These are phyloP conservation scores for zebrafish (Danio rerio) DNA, from an alignment of 2,113 vertebrate species.

Conservation along the genomic window GRCz12tu NC_133193.1:42939501-42940000, in stretches of 20 bases:
- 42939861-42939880: slow-evolving; percentile 10
- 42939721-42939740: neutral
- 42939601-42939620: slow-evolving; percentile 14
- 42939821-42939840: neutral
- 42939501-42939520: neutral
- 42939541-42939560: neutral
- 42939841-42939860: neutral
- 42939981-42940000: no score
- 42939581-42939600: slow-evolving; percentile 2
- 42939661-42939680: neutral
- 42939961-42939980: no score
- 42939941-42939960: neutral
- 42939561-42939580: neutral
- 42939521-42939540: neutral
- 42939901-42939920: neutral
- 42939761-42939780: slow-evolving; percentile 36
- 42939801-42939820: neutral
- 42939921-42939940: neutral
- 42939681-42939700: neutral
- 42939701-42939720: neutral
- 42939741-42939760: slow-evolving; percentile 20
- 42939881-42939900: neutral
- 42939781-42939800: slow-evolving; percentile 4
- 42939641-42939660: slow-evolving; percentile 28
- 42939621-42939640: slow-evolving; percentile 26